Evolutionary conservation across 92 coral and sea anemone species (phyloP).

Genomic region (Porites rus): DNA sequence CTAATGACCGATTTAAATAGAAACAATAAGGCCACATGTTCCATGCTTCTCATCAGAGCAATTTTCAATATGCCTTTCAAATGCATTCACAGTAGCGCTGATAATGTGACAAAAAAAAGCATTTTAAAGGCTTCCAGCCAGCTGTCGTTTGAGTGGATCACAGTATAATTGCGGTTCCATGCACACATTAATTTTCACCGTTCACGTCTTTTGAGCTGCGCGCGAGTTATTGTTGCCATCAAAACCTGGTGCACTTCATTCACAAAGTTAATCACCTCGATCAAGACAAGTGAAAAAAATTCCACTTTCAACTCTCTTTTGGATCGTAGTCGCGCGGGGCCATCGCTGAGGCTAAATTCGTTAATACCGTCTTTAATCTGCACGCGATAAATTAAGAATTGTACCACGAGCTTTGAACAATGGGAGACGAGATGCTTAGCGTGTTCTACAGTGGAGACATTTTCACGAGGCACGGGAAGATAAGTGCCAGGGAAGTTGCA

Average conservation of each 20-base stretch:
- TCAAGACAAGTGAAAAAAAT: conserved; percentile 12
- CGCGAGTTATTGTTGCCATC: conserved; percentile 24
- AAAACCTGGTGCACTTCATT: conserved; percentile 46
- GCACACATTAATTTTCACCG: conserved; percentile 42
- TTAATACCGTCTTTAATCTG: conserved; percentile 20
- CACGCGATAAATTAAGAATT: conserved; percentile 33
- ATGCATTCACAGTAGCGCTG: conserved; percentile 77
- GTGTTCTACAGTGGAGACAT: conserved; percentile 95
- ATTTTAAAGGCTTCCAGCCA: conserved; percentile 66
- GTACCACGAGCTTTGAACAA: conserved; percentile 50
- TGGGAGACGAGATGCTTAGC: conserved; percentile 99
- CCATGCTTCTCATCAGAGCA: conserved; percentile 77
- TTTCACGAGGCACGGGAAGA: conserved; percentile 80
- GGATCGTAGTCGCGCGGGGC: conserved; percentile 17
- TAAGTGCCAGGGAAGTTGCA: conserved; percentile 77
- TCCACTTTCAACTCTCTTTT: conserved; percentile 9
- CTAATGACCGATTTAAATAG: conserved; percentile 78
- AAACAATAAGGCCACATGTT: conserved; percentile 99
- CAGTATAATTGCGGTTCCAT: conserved; percentile 56
- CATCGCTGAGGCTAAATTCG: conserved; percentile 22
- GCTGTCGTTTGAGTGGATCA: conserved; percentile 69
- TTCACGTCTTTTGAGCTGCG: conserved; percentile 6
- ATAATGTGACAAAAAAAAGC: conserved; percentile 81
- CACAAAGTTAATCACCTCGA: conserved; percentile 60
- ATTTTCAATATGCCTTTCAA: conserved; percentile 89